Evolutionary conservation across 1,140 invertebrate genomes (phyloP).

Genomic region (Drosophila asahinai): DNA sequence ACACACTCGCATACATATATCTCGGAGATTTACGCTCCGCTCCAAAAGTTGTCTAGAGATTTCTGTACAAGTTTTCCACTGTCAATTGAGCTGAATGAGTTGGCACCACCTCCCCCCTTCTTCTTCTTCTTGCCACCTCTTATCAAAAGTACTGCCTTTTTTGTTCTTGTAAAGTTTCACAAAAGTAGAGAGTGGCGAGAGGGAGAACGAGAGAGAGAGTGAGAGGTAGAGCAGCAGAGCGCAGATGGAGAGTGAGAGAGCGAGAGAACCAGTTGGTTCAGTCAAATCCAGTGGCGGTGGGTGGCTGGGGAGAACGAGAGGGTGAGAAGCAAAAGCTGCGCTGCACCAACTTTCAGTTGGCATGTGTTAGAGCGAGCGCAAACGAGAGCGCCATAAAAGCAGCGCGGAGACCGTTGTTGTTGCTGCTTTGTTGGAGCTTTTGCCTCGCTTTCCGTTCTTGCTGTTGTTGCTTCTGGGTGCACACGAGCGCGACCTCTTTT

Average conservation of each 20-base stretch:
- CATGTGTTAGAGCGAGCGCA: constrained; percentile 79
- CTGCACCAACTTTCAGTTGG: constrained; percentile 63
- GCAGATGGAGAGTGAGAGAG: constrained; percentile 42
- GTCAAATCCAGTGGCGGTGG: neutral
- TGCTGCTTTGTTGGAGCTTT: constrained; percentile 41
- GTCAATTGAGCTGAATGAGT: constrained; percentile 83
- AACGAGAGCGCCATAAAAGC: constrained; percentile 69
- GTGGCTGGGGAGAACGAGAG: neutral
- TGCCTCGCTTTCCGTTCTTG: constrained; percentile 21
- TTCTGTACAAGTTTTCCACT: constrained; percentile 74
- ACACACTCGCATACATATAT: constrained; percentile 8
- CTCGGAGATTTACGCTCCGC: constrained; percentile 62
- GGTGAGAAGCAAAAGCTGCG: constrained; percentile 56
- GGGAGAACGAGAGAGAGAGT: constrained; percentile 46
- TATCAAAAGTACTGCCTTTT: constrained; percentile 58
- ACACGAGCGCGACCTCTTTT: constrained; percentile 80
- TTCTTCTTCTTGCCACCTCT: constrained; percentile 14
- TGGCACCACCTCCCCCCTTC: constrained; percentile 22
- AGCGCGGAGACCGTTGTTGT: constrained; percentile 48
- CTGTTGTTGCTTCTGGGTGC: constrained; percentile 64
- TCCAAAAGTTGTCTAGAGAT: constrained; percentile 73
- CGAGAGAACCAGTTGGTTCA: constrained; percentile 48
- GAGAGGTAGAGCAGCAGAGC: constrained; percentile 20
- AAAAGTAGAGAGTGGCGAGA: constrained; percentile 5
- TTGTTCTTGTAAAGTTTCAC: constrained; percentile 34